Percentiles rank a stretch among this genome's conserved stretches.
Conservation (phyloP, 2,888 invertebrate species). For the Latrodectus elegans region DNA sequence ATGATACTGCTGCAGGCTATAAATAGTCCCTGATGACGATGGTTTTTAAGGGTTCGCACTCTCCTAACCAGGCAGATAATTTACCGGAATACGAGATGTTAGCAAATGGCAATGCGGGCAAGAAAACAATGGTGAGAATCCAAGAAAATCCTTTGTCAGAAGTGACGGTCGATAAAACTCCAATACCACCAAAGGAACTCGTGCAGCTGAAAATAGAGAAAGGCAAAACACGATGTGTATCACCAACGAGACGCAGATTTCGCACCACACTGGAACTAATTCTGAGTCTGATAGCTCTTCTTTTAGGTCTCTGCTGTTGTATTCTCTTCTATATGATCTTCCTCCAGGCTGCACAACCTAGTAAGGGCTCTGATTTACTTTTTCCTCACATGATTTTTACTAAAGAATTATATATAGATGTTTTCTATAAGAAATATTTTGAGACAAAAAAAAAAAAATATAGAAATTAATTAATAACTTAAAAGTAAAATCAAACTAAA, state of each 20-base stretch:
- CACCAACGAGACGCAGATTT: constrained; percentile 11
- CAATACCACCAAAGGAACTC: constrained; percentile 9
- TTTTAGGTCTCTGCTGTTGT: constrained; percentile 47
- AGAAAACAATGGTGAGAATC: constrained; percentile 42
- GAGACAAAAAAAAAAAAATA: no score
- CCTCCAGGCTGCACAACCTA: constrained; percentile 45
- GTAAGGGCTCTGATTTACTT: constrained; percentile 19
- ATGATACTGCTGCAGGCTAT: constrained; percentile 6
- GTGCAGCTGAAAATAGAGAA: constrained; percentile 52
- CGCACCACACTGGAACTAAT: constrained; percentile 52
- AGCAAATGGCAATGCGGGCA: constrained; percentile 57
- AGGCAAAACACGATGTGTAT: constrained; percentile 21
- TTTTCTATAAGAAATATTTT: no score
- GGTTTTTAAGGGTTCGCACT: constrained; percentile 35
- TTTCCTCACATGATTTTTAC: no score
- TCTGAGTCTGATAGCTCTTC: constrained; percentile 29
- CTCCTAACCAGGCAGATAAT: constrained; percentile 41
- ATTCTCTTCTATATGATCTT: constrained; percentile 62
- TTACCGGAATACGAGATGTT: constrained; percentile 67
- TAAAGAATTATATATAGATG: no score
- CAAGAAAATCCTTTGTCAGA: constrained; percentile 62
- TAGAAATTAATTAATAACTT: no score
- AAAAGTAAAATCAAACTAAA: no score
- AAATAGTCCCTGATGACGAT: constrained; percentile 17
- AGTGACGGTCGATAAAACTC: constrained; percentile 42